Evolutionary conservation across 37 sponge, comb jelly and placozoan genomes (phyloP), one percentile per base, ranked within the genome.

Genomic region (Aplysina aerophoba): DNA sequence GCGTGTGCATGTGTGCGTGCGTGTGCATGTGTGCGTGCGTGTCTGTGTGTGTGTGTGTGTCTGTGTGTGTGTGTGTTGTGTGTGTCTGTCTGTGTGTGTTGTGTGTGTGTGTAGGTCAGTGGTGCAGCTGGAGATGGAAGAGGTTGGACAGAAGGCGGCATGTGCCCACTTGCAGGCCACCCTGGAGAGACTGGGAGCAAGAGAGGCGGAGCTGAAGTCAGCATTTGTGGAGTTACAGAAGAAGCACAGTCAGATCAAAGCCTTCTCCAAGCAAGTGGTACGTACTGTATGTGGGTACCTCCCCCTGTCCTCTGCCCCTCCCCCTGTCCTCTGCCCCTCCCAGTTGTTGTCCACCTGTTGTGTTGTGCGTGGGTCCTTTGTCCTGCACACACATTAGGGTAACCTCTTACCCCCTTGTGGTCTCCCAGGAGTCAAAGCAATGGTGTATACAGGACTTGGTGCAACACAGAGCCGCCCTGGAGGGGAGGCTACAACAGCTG

Each of bases 71-170:
- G 50, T 44, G 50, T 44, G 50, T 44, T n/a, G 50, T 44, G 50
- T 44, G 50, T 44, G 50, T 44, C 6, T 44, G 50, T 44, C 6
- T 44, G 50, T 44, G 50, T 44, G 50, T 44, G 50, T 44, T 44
- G 50, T 44, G 50, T 44, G 50, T 44, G 50, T 44, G 50, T 35
- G 28, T 69, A 69, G 71, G 19, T 69, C 71, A 30, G 71, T 69
- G 71, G 35, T 69, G 34, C 28, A 16, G 30, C 28, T 69, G 30
- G 71, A 69, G 34, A 69, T 69, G 27, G 71, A 69, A 27, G 71
- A 69, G 34, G 71, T 69, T 1, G 71, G 71, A n/a, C 71, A 69
- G 71, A 69, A 15, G 4, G 71, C 71, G 13, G 71, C 71, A 69
- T 1, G 33, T 16, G 34, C 19, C 28, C 34, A 69, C 71, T 69